A percentile compares a stretch with the other conserved stretches of the same genome.
phyloP scores from a whole-genome alignment of 2,797 vertebrate genomes.

The Gymnothorax reevesii region DNA sequence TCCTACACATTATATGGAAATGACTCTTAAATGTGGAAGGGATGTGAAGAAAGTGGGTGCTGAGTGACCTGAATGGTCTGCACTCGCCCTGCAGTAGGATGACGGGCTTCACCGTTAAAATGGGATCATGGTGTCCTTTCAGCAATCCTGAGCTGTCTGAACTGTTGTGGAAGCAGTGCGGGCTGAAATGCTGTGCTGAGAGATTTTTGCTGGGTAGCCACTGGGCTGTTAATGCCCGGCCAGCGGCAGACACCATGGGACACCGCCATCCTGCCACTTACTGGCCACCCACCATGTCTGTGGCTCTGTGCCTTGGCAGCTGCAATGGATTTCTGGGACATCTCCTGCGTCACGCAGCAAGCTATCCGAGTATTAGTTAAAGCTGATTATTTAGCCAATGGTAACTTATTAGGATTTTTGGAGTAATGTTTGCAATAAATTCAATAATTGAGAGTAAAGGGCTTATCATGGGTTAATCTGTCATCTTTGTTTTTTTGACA shows the following conservation, averaged over 20 bases:
- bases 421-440: neutral
- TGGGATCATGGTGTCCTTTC: neutral
- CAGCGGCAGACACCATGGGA: slow-evolving; percentile 25
- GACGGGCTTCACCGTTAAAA: neutral
- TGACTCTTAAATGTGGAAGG: neutral
- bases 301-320: slow-evolving; percentile 26
- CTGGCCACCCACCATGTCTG: slow-evolving; percentile 14
- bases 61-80: neutral
- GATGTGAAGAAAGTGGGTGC: neutral
- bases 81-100: too few relatives aligned
- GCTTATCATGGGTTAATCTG: neutral
- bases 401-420: slow-evolving; percentile 2
- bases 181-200: neutral
- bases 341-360: slow-evolving; percentile 9
- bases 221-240: slow-evolving; percentile 25
- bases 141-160: neutral
- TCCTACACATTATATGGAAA: too few relatives aligned
- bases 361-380: slow-evolving; percentile 19
- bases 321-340: slow-evolving; percentile 26
- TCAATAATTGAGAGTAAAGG: neutral
- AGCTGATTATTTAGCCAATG: slow-evolving; percentile 28
- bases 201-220: neutral
- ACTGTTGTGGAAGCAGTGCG: neutral
- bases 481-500: neutral
- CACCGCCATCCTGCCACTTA: slow-evolving; percentile 13